Conservation (phyloP, 30 jellyfish, hydroid and myxozoan species). For the Clytia hemisphaerica region DNA sequence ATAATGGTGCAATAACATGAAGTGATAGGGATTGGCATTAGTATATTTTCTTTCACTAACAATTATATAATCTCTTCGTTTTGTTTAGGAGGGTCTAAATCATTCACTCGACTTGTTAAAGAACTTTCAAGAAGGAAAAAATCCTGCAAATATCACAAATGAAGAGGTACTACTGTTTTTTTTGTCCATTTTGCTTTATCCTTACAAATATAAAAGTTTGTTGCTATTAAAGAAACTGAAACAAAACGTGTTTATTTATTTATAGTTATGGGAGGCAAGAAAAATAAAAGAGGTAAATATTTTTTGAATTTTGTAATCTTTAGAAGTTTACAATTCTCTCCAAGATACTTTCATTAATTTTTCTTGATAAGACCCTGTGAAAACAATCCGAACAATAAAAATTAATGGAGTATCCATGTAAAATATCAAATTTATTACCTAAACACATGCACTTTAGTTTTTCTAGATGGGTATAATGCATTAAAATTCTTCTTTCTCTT, state of each 20-base stretch:
- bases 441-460: too few relatives aligned
- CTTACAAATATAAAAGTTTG: too few relatives aligned
- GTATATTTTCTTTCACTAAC: too few relatives aligned
- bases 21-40: too few relatives aligned
- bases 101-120: slow-evolving; percentile 41
- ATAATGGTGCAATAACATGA: too few relatives aligned
- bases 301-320: neutral
- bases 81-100: slow-evolving; percentile 9
- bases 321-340: neutral
- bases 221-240: neutral
- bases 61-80: neutral
- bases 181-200: neutral
- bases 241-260: neutral
- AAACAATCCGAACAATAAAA: too few relatives aligned
- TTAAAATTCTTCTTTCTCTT: neutral
- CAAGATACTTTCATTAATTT: too few relatives aligned
- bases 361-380: too few relatives aligned
- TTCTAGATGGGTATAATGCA: too few relatives aligned
- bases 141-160: slow-evolving; percentile 38
- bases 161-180: slow-evolving; percentile 21
- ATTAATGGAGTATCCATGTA: too few relatives aligned
- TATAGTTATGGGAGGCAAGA: slow-evolving; percentile 73
- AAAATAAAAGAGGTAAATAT: slow-evolving; percentile 56
- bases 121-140: slow-evolving; percentile 31
- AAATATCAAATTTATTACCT: too few relatives aligned